Evolutionary conservation across 2,113 vertebrate genomes (phyloP), one percentile per base, ranked within the genome.

Genomic region (Chamaea fasciata): DNA sequence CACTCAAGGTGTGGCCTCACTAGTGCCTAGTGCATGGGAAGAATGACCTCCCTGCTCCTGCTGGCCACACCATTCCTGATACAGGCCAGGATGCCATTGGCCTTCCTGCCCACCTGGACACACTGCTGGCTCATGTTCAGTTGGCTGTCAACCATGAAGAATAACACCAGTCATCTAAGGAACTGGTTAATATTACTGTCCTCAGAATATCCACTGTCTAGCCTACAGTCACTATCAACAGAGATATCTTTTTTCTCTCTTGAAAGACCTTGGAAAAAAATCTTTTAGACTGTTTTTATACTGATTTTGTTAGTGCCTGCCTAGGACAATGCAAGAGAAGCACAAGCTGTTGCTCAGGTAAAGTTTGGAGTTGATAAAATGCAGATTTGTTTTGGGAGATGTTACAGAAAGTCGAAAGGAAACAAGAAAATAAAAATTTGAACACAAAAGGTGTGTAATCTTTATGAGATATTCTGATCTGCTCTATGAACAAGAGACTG

Each of bases 11-110:
- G 22, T 0, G 3, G 17, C n/a, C 28, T 47, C 63, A 57, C 10
- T 42, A 39, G n/a, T 17, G n/a, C n/a, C 0, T 0, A 20, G 41
- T 10, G 13, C 5, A 56, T 26, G 41, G n/a, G 17, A 9, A 35
- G 33, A 33, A 68, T 33, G 50, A 39, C 22, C 9, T 26, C 52
- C 63, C n/a, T 33, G 22, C 5, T 47, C n/a, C 42, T 68, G 52
- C n/a, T 81, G 63, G 28, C 11, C 52, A 39, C 42, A 9, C 10
- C 1, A 0, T 27, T 68, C 10, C 42, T 68, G 42, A 47, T 4
- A 0, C 28, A 33, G n/a, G 42, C n/a, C 42, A 81, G 63, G 63
- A 56, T 37, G 17, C 16, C 5, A 0, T 2, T 69, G 35, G 35
- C 46, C 18, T 10, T 30, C 44, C 50, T 50, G 44, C 35, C 6